Percentiles rank a stretch among this genome's conserved stretches.
Conservation (phyloP, 1,140 invertebrate species). For the Macrostomum lignano region DNA sequence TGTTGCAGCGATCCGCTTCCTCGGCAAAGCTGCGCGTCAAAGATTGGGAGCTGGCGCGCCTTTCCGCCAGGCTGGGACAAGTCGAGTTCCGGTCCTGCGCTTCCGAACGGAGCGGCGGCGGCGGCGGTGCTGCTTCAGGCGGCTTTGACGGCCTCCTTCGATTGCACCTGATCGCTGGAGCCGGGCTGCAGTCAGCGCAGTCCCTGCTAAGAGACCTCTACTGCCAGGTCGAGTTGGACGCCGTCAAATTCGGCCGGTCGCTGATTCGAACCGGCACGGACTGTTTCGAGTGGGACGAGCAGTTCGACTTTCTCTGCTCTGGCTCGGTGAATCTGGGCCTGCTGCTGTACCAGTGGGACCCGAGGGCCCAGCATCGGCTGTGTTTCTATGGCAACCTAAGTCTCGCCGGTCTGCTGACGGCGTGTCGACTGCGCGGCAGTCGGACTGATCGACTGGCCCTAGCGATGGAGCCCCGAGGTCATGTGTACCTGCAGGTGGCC, state of each 20-base stretch:
- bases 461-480: no score
- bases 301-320: conserved; percentile 66
- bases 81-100: no score
- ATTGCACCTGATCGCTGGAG: conserved; percentile 4
- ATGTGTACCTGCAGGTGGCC: no score
- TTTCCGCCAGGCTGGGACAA: no score
- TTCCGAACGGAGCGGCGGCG: no score
- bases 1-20: no score
- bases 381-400: conserved; percentile 22
- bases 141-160: no score
- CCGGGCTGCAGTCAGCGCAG: background rate
- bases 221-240: conserved; percentile 78
- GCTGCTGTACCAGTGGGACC: conserved; percentile 90
- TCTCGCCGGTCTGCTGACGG: conserved; percentile 9
- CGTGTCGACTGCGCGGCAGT: no score
- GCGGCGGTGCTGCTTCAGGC: no score
- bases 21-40: no score
- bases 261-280: conserved; percentile 82
- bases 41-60: no score
- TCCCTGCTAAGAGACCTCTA: conserved; percentile 51
- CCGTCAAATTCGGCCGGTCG: conserved; percentile 79
- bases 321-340: conserved; percentile 70
- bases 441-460: no score
- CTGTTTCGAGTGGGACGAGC: conserved; percentile 95
- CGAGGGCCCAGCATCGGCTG: conserved; percentile 31